Conservation (phyloP, 2,888 invertebrate species). For the Bimastos eiseni region DNA sequence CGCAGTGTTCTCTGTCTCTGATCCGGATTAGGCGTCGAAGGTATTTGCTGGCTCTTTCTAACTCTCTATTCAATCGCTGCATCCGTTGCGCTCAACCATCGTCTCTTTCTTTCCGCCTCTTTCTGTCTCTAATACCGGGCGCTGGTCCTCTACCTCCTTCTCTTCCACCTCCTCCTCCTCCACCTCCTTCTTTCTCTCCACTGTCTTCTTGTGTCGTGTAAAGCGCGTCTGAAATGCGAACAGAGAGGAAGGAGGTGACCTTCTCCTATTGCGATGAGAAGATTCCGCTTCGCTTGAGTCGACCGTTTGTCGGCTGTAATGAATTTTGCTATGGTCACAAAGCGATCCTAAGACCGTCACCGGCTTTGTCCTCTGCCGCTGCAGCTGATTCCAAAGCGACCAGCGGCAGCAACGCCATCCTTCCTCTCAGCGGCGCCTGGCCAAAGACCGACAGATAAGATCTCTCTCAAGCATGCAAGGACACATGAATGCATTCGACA, state of each 20-base stretch:
- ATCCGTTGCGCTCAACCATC: not conserved
- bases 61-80: not conserved
- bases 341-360: slow-evolving; percentile 19
- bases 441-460: not conserved
- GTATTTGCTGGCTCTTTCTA: slow-evolving; percentile 20
- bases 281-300: not conserved
- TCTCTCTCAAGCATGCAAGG: slow-evolving; percentile 2
- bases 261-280: not conserved
- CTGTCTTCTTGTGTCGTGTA: not conserved
- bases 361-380: slow-evolving; percentile 21
- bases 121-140: not conserved
- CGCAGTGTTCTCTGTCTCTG: not conserved
- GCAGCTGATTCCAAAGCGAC: not conserved
- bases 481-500: not conserved
- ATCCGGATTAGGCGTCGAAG: slow-evolving; percentile 17
- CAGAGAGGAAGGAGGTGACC: too few species aligned
- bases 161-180: not conserved
- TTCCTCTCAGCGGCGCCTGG: not conserved
- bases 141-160: not conserved
- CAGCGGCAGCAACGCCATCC: not conserved
- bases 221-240: not conserved
- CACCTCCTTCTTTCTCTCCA: not conserved
- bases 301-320: not conserved
- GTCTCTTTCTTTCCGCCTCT: not conserved
- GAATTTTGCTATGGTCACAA: not conserved